Evolutionary conservation across 2,797 vertebrate species (phyloP).

Genomic region (Sebastiscus tertius): DNA sequence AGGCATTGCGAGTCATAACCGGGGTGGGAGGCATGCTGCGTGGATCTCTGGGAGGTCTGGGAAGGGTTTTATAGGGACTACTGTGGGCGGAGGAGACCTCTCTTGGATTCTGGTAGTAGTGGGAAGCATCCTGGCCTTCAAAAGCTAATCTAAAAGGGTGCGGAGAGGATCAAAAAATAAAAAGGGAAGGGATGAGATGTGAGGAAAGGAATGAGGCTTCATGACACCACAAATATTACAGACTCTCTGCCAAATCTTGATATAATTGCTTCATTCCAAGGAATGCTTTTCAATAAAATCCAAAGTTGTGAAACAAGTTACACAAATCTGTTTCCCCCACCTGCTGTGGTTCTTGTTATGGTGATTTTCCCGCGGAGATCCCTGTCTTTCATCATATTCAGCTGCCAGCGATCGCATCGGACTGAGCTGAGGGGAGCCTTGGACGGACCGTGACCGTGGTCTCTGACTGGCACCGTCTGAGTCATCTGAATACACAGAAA

Average conservation of each 20-base stretch:
- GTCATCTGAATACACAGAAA: conserved; percentile 60
- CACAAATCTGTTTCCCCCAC: conserved; percentile 37
- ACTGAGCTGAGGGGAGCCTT: conserved; percentile 90
- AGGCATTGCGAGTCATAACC: conserved; percentile 93
- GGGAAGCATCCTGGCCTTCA: conserved; percentile 75
- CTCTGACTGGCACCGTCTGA: conserved; percentile 81
- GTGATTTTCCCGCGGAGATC: conserved; percentile 70
- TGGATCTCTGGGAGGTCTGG: conserved; percentile 86
- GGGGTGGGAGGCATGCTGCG: conserved; percentile 93
- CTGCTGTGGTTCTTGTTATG: conserved; percentile 76
- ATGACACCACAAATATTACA: conserved; percentile 32
- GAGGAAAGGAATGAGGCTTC: conserved; percentile 50
- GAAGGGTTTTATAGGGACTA: conserved; percentile 92
- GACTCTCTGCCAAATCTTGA: conserved; percentile 19
- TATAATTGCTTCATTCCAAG: conserved; percentile 10
- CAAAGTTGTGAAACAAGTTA: conserved; percentile 25
- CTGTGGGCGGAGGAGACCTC: conserved; percentile 90
- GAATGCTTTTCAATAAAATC: conserved; percentile 3
- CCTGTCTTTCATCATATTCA: conserved; percentile 78
- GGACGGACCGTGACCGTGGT: conserved; percentile 88
- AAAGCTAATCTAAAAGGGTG: conserved; percentile 78
- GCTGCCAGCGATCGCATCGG: conserved; percentile 85
- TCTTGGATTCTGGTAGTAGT: conserved; percentile 76
- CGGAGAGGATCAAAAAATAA: conserved; percentile 15
- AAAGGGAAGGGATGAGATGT: conserved; percentile 15